Base-by-base conservation (phyloP, 2,888 invertebrate genomes). In the Proisotoma minuta region DNA sequence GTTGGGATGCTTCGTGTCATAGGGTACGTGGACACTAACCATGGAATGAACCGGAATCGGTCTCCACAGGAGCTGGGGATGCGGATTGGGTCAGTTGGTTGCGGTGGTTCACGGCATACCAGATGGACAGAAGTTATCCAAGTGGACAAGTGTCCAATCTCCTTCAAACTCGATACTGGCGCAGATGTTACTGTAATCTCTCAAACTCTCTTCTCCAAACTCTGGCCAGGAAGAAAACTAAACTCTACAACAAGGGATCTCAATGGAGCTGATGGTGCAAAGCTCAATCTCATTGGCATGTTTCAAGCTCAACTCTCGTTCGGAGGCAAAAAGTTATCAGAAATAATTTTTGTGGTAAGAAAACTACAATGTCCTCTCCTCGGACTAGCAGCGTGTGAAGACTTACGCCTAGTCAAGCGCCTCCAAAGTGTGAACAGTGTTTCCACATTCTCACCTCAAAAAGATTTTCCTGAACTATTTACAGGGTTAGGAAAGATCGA, bases 181-280 rank as follows among this genome's bases (percentile, higher is more conserved):
- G 68, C 68, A 1, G 68, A 68, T 29, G 66, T 59, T 18, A 63
- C 61, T 0, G 66, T 57, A 1, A 18, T 68, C n/a, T 61, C 66
- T 12, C 27, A 34, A 20, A 2, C 27, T 18, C 12, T n/a, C 1
- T 65, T 51, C 28, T 10, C 20, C 1, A 48, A 49, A 20, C 20
- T 47, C 3, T 60, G 47, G n/a, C 22, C 40, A 1, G 48, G 57
- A 15, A 52, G 40, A n/a, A 39, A 39, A 26, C 20, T 51, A 2
- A 47, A 15, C 15, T 22, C 22, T 1, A 18, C 51, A 8, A 39
- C 22, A 1, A 18, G 12, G 12, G n/a, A 15, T 18, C 22, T 5
- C 15, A 23, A 24, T 15, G 62, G 62, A 2, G 57, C 57, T 23
- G 57, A 57, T 24, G 57, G 59, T 10, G 22, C 18, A 57, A 20